Evolutionary conservation across 2,113 vertebrate genomes (phyloP), one percentile per base, ranked within the genome.

Genomic region (Xyrauchen texanus): DNA sequence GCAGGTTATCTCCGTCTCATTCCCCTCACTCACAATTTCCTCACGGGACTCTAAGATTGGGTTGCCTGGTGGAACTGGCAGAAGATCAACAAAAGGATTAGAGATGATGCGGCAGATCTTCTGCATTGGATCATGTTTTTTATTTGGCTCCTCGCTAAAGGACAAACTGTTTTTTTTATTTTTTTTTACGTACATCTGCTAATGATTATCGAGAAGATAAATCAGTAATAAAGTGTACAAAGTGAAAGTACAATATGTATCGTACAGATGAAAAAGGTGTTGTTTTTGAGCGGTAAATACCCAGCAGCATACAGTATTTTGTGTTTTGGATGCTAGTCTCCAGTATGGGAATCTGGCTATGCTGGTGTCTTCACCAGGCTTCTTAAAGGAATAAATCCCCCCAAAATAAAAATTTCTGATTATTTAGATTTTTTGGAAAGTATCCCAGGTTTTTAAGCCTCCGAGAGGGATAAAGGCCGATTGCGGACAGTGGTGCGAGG

Each of bases 1-100:
- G 90, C 98, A 99, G 91, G 96, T 99, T 90, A 99, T 94, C 90
- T 98, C 96, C 0, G 98, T 96, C 92, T 98, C 96, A 44, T 98
- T 98, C 11, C 97, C 98, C 89, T 98, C 98, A 5, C 95, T 90
- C 0, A 96, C 95, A 0, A 94, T 88, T 45, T 98, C 96, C 62
- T 99, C 98, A 58, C 94, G 95, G 84, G 96, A 95, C 80, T 98
- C 97, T 3, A 99, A 98, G 64, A 97, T 94, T 86, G 96, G 88
- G 71, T 93, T 97, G 84, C 95, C 95, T 62, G 98, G 98, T 0
- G 97, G 96, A 85, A 99, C 97, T 98, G 70, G 78, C 90, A 87
- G 0, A 80, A 79, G 61, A 76, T 87, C 69, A 85, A 81, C 68
- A 55, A 58, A 47, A 42, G 12, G 6, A 81, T 83, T 64, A 83